Evolutionary conservation across 2,797 vertebrate genomes (phyloP).

Genomic region (Phyllotis vaccarum): DNA sequence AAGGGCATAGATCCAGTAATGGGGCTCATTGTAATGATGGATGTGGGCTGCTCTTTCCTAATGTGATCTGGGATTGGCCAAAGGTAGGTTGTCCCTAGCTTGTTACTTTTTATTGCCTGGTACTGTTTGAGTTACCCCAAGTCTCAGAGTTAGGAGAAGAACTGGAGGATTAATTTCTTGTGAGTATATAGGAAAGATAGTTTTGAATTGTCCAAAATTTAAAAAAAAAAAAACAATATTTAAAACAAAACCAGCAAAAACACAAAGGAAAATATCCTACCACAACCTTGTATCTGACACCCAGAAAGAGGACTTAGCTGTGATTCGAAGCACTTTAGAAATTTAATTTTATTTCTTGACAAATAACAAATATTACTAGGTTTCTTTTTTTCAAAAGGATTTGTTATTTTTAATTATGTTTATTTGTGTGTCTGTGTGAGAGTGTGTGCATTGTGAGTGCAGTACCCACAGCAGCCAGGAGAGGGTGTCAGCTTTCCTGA

Average conservation of each 20-base stretch:
- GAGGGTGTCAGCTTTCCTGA: background rate
- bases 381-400: constrained; percentile 2
- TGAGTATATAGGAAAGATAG: background rate
- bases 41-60: constrained; percentile 33
- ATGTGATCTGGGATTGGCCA: constrained; percentile 23
- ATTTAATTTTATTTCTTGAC: constrained; percentile 60
- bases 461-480: background rate
- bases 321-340: constrained; percentile 45
- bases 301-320: constrained; percentile 16
- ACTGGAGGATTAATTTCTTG: constrained; percentile 11
- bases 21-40: constrained; percentile 31
- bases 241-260: background rate
- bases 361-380: background rate
- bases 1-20: background rate
- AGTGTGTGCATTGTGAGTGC: background rate
- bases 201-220: constrained; percentile 28
- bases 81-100: background rate
- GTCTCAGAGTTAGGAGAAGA: background rate
- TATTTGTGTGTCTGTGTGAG: background rate
- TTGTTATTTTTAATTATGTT: background rate
- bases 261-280: background rate
- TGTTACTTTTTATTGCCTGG: constrained; percentile 24
- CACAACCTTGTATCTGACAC: background rate
- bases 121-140: background rate
- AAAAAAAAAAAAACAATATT: background rate